Conservation (phyloP, 2,888 invertebrate species). For the Boloria selene region DNA sequence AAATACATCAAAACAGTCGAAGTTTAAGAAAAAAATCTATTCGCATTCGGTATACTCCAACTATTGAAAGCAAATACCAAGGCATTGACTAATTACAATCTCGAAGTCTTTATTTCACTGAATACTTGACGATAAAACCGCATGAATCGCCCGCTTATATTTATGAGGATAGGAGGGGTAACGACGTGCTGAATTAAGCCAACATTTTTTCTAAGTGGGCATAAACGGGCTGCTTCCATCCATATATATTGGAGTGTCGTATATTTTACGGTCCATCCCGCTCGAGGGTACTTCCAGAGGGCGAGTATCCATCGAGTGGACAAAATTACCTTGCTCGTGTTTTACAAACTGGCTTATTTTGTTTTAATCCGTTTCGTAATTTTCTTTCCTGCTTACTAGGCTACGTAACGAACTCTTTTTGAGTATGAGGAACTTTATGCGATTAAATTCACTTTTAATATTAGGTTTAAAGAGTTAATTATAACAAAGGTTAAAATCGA, state of each 20-base stretch:
- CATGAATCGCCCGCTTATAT: slow-evolving; percentile 70
- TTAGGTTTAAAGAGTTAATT: no score
- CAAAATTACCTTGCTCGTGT: slow-evolving; percentile 69
- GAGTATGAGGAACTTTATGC: not conserved
- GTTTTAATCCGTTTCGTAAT: slow-evolving; percentile 38
- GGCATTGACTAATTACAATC: slow-evolving; percentile 61
- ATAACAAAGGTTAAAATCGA: no score
- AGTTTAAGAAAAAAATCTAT: slow-evolving; percentile 39
- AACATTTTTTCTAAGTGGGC: slow-evolving; percentile 79
- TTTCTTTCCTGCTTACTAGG: slow-evolving; percentile 16
- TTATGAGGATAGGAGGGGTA: slow-evolving; percentile 61
- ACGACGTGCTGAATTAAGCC: slow-evolving; percentile 77
- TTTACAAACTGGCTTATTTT: slow-evolving; percentile 57
- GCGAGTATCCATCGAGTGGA: slow-evolving; percentile 70
- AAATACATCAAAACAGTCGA: no score
- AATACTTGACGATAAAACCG: slow-evolving; percentile 68
- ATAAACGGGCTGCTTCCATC: slow-evolving; percentile 70
- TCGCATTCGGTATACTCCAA: slow-evolving; percentile 70
- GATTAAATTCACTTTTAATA: not conserved
- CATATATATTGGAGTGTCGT: slow-evolving; percentile 76
- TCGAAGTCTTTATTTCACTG: slow-evolving; percentile 48
- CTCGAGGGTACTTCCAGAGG: slow-evolving; percentile 66
- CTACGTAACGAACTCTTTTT: not conserved
- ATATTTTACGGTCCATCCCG: slow-evolving; percentile 78
- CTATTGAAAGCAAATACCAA: slow-evolving; percentile 38